phyloP scores from a whole-genome alignment of 2,888 invertebrate genomes.

The Atethmia centrago region DNA sequence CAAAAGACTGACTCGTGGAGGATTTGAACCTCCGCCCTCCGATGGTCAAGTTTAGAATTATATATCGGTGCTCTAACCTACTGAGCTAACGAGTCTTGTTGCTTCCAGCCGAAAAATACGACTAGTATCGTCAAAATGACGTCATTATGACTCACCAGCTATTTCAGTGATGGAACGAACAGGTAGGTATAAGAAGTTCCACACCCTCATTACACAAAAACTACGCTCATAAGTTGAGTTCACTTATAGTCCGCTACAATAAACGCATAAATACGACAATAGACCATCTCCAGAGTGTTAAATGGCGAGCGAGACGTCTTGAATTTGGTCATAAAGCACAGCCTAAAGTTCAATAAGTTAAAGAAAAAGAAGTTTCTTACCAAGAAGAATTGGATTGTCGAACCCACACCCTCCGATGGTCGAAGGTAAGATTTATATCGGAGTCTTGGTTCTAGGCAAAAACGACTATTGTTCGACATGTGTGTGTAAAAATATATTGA shows the following conservation, averaged over 20 bases:
- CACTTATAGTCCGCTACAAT: background rate
- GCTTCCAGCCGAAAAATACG: accelerated
- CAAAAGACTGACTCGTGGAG: conserved; percentile 32
- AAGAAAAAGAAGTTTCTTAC: background rate
- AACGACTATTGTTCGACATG: no score
- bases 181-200: background rate
- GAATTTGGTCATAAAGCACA: background rate
- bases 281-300: no score
- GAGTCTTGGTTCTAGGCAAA: no score
- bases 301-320: background rate
- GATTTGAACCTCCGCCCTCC: conserved; percentile 42
- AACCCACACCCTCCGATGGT: background rate
- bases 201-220: background rate
- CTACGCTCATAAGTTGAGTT: background rate
- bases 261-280: no score
- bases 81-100: conserved; percentile 67
- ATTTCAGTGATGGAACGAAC: background rate
- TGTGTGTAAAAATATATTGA: background rate
- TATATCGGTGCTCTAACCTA: conserved; percentile 73
- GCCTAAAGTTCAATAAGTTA: background rate
- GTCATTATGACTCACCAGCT: conserved; percentile 21
- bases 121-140: background rate
- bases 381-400: no score
- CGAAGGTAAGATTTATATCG: background rate
- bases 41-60: conserved; percentile 29